Conservation (phyloP, 2,888 invertebrate species). For the Drosophila lutescens region DNA sequence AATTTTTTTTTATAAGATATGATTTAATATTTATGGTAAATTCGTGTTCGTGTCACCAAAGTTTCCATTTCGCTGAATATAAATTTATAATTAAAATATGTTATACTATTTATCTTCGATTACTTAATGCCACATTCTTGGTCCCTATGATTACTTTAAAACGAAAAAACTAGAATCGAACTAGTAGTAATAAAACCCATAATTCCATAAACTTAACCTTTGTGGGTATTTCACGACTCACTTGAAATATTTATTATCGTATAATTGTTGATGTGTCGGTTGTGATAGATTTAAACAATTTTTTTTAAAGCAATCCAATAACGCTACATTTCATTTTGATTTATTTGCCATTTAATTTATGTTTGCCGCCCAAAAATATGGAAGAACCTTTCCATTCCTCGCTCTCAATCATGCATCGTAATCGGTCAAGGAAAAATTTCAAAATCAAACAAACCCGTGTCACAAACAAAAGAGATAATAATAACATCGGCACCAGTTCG, state of each 20-base stretch:
- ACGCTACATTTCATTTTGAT: conserved; percentile 3
- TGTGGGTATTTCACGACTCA: conserved; percentile 5
- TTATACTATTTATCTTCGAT: no score
- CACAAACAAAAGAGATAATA: conserved; percentile 2
- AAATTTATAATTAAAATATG: not conserved
- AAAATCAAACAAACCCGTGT: conserved; percentile 13
- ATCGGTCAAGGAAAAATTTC: conserved; percentile 2
- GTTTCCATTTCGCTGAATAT: not conserved
- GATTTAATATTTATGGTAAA: no score
- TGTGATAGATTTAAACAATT: conserved; percentile 2
- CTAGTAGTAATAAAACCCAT: not conserved
- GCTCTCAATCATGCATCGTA: not conserved
- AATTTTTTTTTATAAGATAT: no score
- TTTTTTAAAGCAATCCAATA: conserved; percentile 5
- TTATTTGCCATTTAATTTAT: not conserved
- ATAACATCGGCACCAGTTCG: conserved; percentile 21
- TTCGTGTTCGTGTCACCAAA: no score
- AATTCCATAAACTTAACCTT: conserved; percentile 11
- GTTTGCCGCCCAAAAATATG: not conserved
- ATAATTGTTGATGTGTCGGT: conserved; percentile 3
- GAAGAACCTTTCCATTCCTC: not conserved
- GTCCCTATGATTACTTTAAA: not conserved
- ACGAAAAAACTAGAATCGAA: no score
- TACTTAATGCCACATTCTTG: conserved; percentile 23
- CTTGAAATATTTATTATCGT: conserved; percentile 1